phyloP scores from a whole-genome alignment of 2,888 invertebrate genomes.

The Fragum whitleyi region DNA sequence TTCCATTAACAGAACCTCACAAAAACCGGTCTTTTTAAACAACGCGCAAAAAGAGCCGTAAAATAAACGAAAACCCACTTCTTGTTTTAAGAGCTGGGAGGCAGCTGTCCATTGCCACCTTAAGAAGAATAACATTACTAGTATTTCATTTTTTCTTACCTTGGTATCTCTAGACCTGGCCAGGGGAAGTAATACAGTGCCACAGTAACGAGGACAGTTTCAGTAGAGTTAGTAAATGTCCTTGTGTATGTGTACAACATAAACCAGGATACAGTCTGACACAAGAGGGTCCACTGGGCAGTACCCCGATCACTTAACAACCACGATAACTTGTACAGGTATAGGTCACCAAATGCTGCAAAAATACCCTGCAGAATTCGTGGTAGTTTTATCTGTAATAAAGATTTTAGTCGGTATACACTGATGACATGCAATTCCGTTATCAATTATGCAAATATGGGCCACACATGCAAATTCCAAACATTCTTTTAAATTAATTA shows the following conservation, averaged over 20 bases:
- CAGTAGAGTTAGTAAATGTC: constrained; percentile 94
- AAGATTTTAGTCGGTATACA: neutral
- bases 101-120: too few species aligned
- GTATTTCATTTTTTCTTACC: constrained; percentile 18
- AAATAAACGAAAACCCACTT: too few species aligned
- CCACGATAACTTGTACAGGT: constrained; percentile 87
- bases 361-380: constrained; percentile 92
- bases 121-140: too few species aligned
- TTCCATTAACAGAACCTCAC: too few species aligned
- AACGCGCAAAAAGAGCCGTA: too few species aligned
- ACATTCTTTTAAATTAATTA: too few species aligned
- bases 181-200: constrained; percentile 90
- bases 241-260: constrained; percentile 95
- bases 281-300: constrained; percentile 90
- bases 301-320: constrained; percentile 85
- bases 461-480: too few species aligned
- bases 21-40: too few species aligned
- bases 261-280: constrained; percentile 94
- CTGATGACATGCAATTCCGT: too few species aligned
- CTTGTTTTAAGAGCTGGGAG: too few species aligned
- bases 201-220: constrained; percentile 92
- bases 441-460: too few species aligned
- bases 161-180: constrained; percentile 68
- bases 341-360: constrained; percentile 92
- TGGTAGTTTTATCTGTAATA: constrained; percentile 90